These are phyloP conservation scores for Sebastes glaucus DNA, from an alignment of 2,797 vertebrate genomes.

Conservation along the genomic window DNA sequence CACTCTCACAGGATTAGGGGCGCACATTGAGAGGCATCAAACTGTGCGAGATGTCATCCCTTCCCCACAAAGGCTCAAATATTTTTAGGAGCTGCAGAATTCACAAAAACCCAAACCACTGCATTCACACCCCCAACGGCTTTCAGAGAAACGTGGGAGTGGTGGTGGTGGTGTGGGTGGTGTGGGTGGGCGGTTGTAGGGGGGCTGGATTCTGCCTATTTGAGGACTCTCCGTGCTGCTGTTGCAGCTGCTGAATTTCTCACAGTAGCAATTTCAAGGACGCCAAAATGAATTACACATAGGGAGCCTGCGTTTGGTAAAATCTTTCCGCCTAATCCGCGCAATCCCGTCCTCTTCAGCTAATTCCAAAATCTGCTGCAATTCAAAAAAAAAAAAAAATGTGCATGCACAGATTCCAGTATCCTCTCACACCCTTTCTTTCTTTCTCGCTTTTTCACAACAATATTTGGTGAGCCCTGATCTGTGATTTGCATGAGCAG, in stretches of 20 bases:
- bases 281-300: slow-evolving; percentile 80
- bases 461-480: slow-evolving; percentile 55
- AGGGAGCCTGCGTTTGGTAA: slow-evolving; percentile 68
- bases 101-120: slow-evolving; percentile 36
- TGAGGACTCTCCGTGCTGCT: slow-evolving; percentile 57
- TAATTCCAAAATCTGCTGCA: slow-evolving; percentile 72
- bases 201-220: slow-evolving; percentile 51
- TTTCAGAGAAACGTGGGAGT: slow-evolving; percentile 63
- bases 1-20: slow-evolving; percentile 45
- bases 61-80: slow-evolving; percentile 47
- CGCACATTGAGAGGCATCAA: slow-evolving; percentile 35
- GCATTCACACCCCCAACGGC: slow-evolving; percentile 29
- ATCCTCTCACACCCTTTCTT: slow-evolving; percentile 22
- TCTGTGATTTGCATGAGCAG: slow-evolving; percentile 74
- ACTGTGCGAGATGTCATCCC: slow-evolving; percentile 40
- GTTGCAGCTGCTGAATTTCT: slow-evolving; percentile 81
- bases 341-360: slow-evolving; percentile 69
- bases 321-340: slow-evolving; percentile 76
- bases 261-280: slow-evolving; percentile 83
- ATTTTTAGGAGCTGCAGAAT: slow-evolving; percentile 65
- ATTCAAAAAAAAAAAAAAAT: slow-evolving; percentile 29
- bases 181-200: slow-evolving; percentile 40
- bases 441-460: slow-evolving; percentile 1
- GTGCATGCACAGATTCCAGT: slow-evolving; percentile 22
- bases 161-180: not conserved